Base-by-base conservation (phyloP, 2,113 vertebrate genomes). In the Silurus meridionalis region DNA sequence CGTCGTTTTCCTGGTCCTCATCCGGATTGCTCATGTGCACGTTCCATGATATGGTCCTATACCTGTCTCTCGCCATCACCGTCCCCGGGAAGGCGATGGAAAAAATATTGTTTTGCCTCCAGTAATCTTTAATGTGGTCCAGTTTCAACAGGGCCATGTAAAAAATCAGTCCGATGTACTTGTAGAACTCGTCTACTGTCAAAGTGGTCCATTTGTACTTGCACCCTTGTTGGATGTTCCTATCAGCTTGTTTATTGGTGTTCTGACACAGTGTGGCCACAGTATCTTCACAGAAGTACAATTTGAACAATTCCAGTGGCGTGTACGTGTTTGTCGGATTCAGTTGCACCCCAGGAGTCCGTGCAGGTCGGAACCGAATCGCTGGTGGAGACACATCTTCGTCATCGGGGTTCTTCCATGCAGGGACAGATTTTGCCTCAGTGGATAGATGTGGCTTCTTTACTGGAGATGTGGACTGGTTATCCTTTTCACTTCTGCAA, bases 1-100 rank as follows among this genome's bases (percentile, higher is more conserved):
- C 23, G 28, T 84, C 82, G 46, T 89, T 86, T 25, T 37, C 57
- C 25, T 2, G 46, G 50, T 86, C 81, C 21, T 84, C 48, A n/a
- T 86, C 85, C 14, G 80, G 80, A 48, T 83, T 53, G 67, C 87
- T 86, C 79, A 87, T 84, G 61, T 88, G 87, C 21, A 88, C 8
- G 7, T 88, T 88, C 66, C 83, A 85, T 3, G 50, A 64, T 23
- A 88, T 64, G 2, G 63, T 78, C 46, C 28, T 21, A 23, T 60
- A 87, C 28, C 74, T 64, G 69, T 82, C 64, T 23, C 83, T 66
- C 8, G 83, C 17, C 77, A 87, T 89, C 1, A 83, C 64, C 6
- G 25, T 80, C 2, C 55, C 14, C 2, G 83, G 80, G 84, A 82
- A 52, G 60, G 60, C 11, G 57, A 15, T n/a, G 4, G 53, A 46